Conservation (phyloP, 2,888 invertebrate genomes). For the Mayetiola destructor region DNA sequence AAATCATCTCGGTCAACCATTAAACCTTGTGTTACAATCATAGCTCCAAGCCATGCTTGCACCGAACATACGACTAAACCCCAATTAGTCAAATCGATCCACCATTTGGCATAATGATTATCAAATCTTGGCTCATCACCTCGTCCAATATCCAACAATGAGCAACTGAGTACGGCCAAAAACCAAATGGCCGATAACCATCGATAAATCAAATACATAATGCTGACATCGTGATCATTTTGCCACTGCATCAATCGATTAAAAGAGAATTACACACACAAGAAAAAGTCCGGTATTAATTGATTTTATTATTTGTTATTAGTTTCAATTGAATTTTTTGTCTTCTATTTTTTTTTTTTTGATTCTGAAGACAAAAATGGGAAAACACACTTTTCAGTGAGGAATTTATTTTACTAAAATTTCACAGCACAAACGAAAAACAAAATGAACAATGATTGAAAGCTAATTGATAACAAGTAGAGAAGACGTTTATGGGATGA, state of each 20-base stretch:
- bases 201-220: slow-evolving; percentile 35
- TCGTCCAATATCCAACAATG: slow-evolving; percentile 33
- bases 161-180: slow-evolving; percentile 35
- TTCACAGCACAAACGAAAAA: no score
- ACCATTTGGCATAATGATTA: slow-evolving; percentile 36
- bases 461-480: no score
- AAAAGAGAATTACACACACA: slow-evolving; percentile 5
- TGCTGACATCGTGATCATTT: slow-evolving; percentile 35
- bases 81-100: slow-evolving; percentile 36
- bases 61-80: slow-evolving; percentile 33
- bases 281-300: background rate
- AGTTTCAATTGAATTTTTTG: no score
- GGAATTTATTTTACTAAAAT: no score
- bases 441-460: no score
- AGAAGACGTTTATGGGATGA: no score
- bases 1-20: slow-evolving; percentile 37
- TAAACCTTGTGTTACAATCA: slow-evolving; percentile 36
- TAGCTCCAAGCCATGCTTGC: slow-evolving; percentile 35
- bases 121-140: slow-evolving; percentile 33
- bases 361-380: no score
- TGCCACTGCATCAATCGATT: slow-evolving; percentile 35
- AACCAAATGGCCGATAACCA: slow-evolving; percentile 36
- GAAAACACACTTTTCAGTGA: no score
- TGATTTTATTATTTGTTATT: no score
- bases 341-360: no score